Evolutionary conservation across 2,113 vertebrate species (phyloP).

Genomic region (Galemys pyrenaicus): DNA sequence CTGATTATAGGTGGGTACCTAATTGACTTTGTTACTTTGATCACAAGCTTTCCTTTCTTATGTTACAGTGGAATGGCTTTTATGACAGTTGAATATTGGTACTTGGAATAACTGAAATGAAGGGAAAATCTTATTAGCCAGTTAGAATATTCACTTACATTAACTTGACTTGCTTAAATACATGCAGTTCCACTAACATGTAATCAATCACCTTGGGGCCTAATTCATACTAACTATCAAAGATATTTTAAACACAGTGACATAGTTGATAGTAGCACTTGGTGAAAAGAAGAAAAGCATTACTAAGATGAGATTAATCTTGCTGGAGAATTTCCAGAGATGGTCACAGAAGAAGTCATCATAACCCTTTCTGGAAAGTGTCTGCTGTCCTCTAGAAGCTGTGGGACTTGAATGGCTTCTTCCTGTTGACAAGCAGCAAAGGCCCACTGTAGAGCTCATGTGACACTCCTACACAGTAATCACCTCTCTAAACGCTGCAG

Average conservation of each 20-base stretch:
- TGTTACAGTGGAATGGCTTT: conserved; percentile 19
- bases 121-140: not conserved
- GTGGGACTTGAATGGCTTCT: not conserved
- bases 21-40: not conserved
- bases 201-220: not conserved
- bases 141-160: conserved; percentile 36
- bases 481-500: too few species aligned
- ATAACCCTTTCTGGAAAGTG: not conserved
- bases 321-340: not conserved
- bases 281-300: not conserved
- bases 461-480: fast-evolving
- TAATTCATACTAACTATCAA: not conserved
- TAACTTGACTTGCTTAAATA: not conserved
- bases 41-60: conserved; percentile 39
- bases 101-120: conserved; percentile 46
- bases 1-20: not conserved
- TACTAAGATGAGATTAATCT: conserved; percentile 29
- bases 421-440: not conserved
- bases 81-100: not conserved
- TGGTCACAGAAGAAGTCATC: not conserved
- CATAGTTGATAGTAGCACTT: not conserved
- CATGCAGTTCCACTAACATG: not conserved
- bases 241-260: not conserved
- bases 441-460: not conserved
- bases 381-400: not conserved